Conservation (phyloP, 2,888 invertebrate species). For the Mycalesis mineus region DNA sequence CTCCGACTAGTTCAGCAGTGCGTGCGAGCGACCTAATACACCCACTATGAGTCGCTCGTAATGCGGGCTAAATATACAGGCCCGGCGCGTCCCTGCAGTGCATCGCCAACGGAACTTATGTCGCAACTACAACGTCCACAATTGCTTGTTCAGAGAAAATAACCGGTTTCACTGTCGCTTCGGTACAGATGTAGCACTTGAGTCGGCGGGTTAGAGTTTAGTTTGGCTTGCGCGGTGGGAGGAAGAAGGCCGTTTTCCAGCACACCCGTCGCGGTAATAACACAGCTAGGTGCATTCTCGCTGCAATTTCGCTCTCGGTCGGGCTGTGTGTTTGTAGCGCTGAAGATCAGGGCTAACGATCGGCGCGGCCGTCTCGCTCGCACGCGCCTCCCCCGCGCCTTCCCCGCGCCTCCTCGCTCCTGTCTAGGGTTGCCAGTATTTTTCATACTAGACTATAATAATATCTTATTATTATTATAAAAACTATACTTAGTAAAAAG, state of each 20-base stretch:
- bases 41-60: constrained; percentile 67
- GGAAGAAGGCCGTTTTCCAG: constrained; percentile 64
- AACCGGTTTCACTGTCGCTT: constrained; percentile 55
- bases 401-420: constrained; percentile 34
- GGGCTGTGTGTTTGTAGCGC: constrained; percentile 78
- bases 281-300: constrained; percentile 77
- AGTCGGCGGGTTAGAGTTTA: constrained; percentile 38
- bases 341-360: constrained; percentile 80
- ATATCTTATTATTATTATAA: too few relatives aligned
- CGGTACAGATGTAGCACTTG: constrained; percentile 45
- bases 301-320: constrained; percentile 79
- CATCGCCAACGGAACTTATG: constrained; percentile 63
- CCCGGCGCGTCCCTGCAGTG: constrained; percentile 53
- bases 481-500: too few relatives aligned
- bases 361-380: constrained; percentile 62
- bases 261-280: constrained; percentile 62
- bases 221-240: constrained; percentile 33
- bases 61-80: constrained; percentile 77
- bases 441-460: too few relatives aligned
- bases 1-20: constrained; percentile 78
- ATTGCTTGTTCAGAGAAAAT: constrained; percentile 65
- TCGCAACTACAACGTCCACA: constrained; percentile 67
- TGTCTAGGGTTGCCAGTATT: too few relatives aligned
- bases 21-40: constrained; percentile 77
- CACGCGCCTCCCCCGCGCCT: constrained; percentile 38